Conservation (phyloP, 1,140 invertebrate genomes). For the Drosophila guanche region DNA sequence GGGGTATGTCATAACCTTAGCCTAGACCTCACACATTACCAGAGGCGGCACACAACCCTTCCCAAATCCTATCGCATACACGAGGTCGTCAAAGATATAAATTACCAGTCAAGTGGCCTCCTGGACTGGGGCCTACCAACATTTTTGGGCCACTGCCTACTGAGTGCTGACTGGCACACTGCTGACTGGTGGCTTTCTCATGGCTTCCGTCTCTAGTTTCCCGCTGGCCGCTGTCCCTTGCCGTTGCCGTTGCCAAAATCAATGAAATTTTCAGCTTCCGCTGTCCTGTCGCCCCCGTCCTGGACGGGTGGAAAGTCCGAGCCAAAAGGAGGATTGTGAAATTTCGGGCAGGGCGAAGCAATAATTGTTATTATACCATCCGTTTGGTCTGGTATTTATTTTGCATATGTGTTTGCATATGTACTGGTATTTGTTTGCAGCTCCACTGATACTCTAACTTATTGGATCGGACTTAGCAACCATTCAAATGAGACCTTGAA, state of each 20-base stretch:
- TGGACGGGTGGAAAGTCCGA: background rate
- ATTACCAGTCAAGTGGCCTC: slow-evolving; percentile 67
- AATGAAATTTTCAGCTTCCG: slow-evolving; percentile 74
- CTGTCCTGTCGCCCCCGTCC: slow-evolving; percentile 51
- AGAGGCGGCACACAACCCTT: slow-evolving; percentile 1
- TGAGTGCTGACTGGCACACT: slow-evolving; percentile 13
- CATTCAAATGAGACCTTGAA: background rate
- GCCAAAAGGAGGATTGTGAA: slow-evolving; percentile 48
- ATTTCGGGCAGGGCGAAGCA: slow-evolving; percentile 64
- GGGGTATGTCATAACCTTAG: slow-evolving; percentile 76
- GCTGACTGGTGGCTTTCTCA: slow-evolving; percentile 60
- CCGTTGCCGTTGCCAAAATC: slow-evolving; percentile 69
- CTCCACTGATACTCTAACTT: slow-evolving; percentile 32
- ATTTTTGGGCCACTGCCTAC: slow-evolving; percentile 60
- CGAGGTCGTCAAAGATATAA: slow-evolving; percentile 68
- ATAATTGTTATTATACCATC: slow-evolving; percentile 81
- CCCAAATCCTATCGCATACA: slow-evolving; percentile 20
- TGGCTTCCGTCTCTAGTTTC: slow-evolving; percentile 44
- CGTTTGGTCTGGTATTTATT: slow-evolving; percentile 75
- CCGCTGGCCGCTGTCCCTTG: slow-evolving; percentile 10
- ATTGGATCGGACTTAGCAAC: background rate
- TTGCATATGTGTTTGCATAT: slow-evolving; percentile 68
- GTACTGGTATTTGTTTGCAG: slow-evolving; percentile 7
- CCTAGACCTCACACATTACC: slow-evolving; percentile 64
- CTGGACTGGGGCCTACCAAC: slow-evolving; percentile 37